Percentiles rank a stretch among this genome's conserved stretches.
Conservation (phyloP, 2,888 invertebrate genomes). For the Crocallis elinguaria region DNA sequence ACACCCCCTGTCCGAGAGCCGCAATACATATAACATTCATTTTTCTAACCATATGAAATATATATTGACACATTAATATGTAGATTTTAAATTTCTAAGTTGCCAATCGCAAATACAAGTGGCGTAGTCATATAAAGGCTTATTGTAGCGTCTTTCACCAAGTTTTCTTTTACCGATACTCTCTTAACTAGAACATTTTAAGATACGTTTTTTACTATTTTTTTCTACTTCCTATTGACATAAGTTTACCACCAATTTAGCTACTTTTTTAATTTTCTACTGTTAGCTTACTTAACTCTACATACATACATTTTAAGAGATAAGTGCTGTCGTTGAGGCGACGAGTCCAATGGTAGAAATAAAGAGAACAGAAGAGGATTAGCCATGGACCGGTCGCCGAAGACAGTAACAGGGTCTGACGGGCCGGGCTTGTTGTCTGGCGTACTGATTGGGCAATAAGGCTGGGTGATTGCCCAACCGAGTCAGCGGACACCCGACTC, state of each 20-base stretch:
- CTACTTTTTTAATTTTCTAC: slow-evolving; percentile 71
- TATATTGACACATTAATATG: slow-evolving; percentile 72
- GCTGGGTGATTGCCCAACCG: slow-evolving; percentile 90
- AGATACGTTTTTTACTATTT: slow-evolving; percentile 73
- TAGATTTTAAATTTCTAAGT: slow-evolving; percentile 73
- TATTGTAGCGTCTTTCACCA: slow-evolving; percentile 83
- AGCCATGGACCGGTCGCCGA: slow-evolving; percentile 59
- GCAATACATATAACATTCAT: slow-evolving; percentile 46
- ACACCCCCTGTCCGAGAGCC: slow-evolving; percentile 75
- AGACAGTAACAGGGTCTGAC: slow-evolving; percentile 69
- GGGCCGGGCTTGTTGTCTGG: slow-evolving; percentile 70
- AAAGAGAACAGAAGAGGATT: slow-evolving; percentile 51
- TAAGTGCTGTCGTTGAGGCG: slow-evolving; percentile 60
- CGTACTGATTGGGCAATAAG: slow-evolving; percentile 89
- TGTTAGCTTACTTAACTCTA: slow-evolving; percentile 79
- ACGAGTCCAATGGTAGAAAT: slow-evolving; percentile 54
- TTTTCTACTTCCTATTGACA: slow-evolving; percentile 79
- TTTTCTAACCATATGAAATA: slow-evolving; percentile 58
- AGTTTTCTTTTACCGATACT: slow-evolving; percentile 76
- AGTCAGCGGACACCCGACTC: slow-evolving; percentile 82
- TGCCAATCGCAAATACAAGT: slow-evolving; percentile 80
- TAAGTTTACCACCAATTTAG: slow-evolving; percentile 83
- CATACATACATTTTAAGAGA: slow-evolving; percentile 82
- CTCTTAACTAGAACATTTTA: slow-evolving; percentile 82
- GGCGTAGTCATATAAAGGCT: slow-evolving; percentile 78